Evolutionary conservation across 2,113 vertebrate species (phyloP), one percentile per base, ranked within the genome.

Genomic region (Phodopus roborovskii): DNA sequence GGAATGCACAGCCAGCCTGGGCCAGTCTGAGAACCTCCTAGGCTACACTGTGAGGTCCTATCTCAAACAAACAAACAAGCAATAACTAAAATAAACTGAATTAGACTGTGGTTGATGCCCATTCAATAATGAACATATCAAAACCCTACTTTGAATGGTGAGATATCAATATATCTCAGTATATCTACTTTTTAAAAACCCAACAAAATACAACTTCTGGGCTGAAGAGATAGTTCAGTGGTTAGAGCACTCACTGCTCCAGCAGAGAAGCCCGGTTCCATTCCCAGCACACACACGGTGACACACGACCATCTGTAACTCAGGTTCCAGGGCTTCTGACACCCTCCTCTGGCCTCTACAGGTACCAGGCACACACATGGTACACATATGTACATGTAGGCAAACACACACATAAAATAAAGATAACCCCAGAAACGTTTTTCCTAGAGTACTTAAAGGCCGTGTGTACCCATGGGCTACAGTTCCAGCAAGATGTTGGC

Each of bases 41-140:
- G n/a, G 30, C 30, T 68, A 36, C 45, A 86, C 64, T 70, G 45
- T 42, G 26, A 86, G 30, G 45, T 7, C 64, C 64, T 86, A 30
- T 48, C 84, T 86, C 84, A 70, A 86, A 85, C 48, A 42, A 20
- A 64, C 53, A 56, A 28, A 39, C 36, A 66, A 66, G 11, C 50
- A 30, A 28, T 24, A 19, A 70, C 16, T 66, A 77, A 96, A 95
- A 97, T 75, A 74, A 1, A 87, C 17, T 64, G 58, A 84, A 93
- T 73, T 56, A 19, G 13, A 79, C 8, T 71, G 22, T 50, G 60
- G 78, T 16, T 92, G 64, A 64, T 45, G 42, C 28, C 20, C 71
- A 22, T 4, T 19, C 24, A 86, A 16, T 53, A 71, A 20, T 53
- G 71, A 70, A 62, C 70, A 81, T 20, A 81, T 60, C 56, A 36